Base-by-base conservation (phyloP, 2,888 invertebrate genomes). In the Hirudinaria manillensis region DNA sequence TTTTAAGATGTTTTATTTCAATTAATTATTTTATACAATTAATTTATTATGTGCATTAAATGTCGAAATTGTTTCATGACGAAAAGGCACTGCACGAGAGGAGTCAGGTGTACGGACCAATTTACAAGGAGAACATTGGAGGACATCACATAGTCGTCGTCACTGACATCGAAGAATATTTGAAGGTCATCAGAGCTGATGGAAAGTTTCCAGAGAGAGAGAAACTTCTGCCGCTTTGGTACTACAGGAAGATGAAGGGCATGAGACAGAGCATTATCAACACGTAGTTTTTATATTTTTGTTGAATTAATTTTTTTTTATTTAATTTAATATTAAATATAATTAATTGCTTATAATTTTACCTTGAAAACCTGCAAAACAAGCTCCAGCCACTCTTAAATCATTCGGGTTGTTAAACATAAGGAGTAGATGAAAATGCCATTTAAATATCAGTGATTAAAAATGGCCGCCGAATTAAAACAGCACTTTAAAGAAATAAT, bases 251-350 rank as follows among this genome's bases (percentile, higher is more conserved):
- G 75, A 79, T 81, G 75, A 81, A 80, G n/a, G 81, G 81, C 3
- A 77, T 84, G 13, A 81, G 80, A n/a, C 80, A 83, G 32, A 85
- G 85, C 2, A 79, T 83, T 3, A 83, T 85, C 53, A 85, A 84
- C 77, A 80, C 83, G 85, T 85, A 79, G 82, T 83, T 81, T n/a
- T n/a, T n/a, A n/a, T 16, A 27, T 1, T 29, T 61, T 61, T 61
- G 3, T 27, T 16, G 24, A 16, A n/a, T 7, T 61, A 29, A 61
- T 61, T 61, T 4, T 61, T 29, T 16, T 61, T 61, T 16, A n/a
- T 10, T 27, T 21, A 61, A 19, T 4, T 24, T 27, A 61, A 27
- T 16, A 21, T 24, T 56, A 21, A 53, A 53, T 53, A 21, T 53
- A 13, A 16, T n/a, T n/a, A n/a, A n/a, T n/a, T n/a, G n/a, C n/a